These are phyloP conservation scores for Aleadryas rufinucha DNA, from an alignment of 2,113 vertebrate genomes.

Conservation along the genomic window DNA sequence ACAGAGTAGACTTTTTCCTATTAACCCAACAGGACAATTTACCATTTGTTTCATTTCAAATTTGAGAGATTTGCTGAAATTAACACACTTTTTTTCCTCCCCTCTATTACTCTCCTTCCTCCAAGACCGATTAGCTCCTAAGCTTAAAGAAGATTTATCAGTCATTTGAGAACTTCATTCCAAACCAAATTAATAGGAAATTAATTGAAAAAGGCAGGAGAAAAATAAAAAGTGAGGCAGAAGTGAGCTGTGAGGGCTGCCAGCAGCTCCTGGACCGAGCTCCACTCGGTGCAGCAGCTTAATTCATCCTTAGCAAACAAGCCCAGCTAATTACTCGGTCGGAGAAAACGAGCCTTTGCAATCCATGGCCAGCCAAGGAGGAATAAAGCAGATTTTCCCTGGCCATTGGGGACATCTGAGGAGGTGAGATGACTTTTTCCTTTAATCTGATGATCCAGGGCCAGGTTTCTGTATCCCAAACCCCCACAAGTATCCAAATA, in stretches of 20 bases:
- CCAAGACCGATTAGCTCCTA: neutral
- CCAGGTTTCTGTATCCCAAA: neutral
- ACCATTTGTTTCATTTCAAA: neutral
- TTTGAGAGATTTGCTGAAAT: neutral
- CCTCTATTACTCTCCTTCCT: neutral
- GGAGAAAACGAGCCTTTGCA: neutral
- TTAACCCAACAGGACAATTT: neutral
- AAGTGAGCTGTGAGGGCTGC: neutral
- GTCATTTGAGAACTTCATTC: neutral
- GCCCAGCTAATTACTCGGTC: neutral
- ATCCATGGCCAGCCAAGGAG: neutral
- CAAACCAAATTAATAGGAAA: slow-evolving; percentile 12
- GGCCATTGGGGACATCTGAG: neutral
- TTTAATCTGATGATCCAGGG: neutral
- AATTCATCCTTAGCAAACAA: neutral
- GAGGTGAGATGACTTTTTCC: neutral
- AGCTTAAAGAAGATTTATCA: slow-evolving; percentile 11
- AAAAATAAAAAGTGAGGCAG: neutral
- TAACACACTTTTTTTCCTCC: neutral
- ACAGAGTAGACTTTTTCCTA: neutral
- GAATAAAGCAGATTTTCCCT: neutral
- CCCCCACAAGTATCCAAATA: neutral
- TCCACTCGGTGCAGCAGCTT: neutral
- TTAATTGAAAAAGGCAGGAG: slow-evolving; percentile 28
- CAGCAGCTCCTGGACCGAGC: neutral